Evolutionary conservation across 2,888 invertebrate genomes (phyloP).

Genomic region (Drosophila mimetica): DNA sequence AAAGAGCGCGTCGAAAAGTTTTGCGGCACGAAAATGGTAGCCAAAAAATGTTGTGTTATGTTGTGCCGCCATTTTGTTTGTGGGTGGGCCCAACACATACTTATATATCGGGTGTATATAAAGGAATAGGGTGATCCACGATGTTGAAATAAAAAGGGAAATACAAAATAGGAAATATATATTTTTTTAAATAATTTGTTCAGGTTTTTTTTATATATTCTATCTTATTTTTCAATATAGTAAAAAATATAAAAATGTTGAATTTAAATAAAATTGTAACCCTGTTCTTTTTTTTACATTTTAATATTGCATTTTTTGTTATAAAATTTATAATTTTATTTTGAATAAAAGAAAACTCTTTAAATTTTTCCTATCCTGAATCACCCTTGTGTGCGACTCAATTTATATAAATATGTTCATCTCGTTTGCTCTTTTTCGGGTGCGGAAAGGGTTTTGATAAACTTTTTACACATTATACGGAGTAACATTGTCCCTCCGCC

Average conservation of each 20-base stretch:
- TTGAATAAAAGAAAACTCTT: no score
- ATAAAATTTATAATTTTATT: no score
- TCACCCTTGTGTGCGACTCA: slow-evolving; percentile 43
- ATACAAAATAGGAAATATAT: no score
- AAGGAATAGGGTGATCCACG: slow-evolving; percentile 40
- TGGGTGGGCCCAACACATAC: slow-evolving; percentile 36
- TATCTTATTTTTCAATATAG: neutral
- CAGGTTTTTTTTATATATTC: no score
- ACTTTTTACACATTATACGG: slow-evolving; percentile 59
- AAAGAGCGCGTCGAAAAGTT: slow-evolving; percentile 83
- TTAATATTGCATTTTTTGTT: no score
- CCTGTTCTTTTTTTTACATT: no score
- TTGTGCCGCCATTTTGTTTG: slow-evolving; percentile 70
- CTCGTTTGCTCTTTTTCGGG: slow-evolving; percentile 52
- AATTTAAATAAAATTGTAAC: no score
- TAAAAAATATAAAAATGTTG: neutral
- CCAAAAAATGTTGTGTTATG: slow-evolving; percentile 63
- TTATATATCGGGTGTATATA: slow-evolving; percentile 5
- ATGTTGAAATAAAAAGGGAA: neutral
- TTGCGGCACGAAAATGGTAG: slow-evolving; percentile 63
- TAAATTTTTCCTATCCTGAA: neutral
- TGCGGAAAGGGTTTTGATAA: slow-evolving; percentile 78
- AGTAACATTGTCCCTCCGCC: slow-evolving; percentile 19
- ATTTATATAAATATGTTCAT: slow-evolving; percentile 56
- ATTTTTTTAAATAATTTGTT: no score